Base-by-base conservation (phyloP, 2,797 vertebrate species). In the Sebastes umbrosus region DNA sequence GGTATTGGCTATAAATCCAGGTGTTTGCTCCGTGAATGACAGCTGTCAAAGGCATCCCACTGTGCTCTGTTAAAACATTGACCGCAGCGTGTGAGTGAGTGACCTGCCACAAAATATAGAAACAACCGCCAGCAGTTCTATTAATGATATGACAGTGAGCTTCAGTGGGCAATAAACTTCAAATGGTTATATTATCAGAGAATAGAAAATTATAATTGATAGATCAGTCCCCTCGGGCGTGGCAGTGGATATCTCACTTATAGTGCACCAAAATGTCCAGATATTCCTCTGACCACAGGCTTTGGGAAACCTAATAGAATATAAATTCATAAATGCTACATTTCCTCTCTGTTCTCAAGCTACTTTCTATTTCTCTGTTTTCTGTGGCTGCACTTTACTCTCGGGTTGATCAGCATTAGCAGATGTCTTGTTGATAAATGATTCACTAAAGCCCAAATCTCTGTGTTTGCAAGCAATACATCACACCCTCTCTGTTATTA, bases 381-480 rank as follows among this genome's bases (percentile, higher is more conserved):
- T 55, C 20, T 67, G 52, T 60, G 5, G 70, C 66, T 69, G 25
- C 4, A 16, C 62, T 73, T 79, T 58, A 52, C 14, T 79, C 43
- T 70, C 55, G 10, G 29, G 10, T 32, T 63, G 54, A 79, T 86
- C 69, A 77, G 25, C 59, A 77, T 83, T 67, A 72, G 58, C 36
- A 77, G 69, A 80, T 73, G 66, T 74, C 71, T 69, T 59, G 57
- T 60, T 86, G 79, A 85, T 77, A 65, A 85, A 88, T 84, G 63
- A 66, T 58, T 73, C 32, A 70, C 78, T 27, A 29, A 73, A 59
- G 43, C 36, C 29, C 54, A 77, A 54, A 83, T 88, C 34, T 84
- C 59, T 31, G 16, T 79, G 70, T 76, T 76, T 75, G 46, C 58
- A 27, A 63, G 25, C 10, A 27, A 65, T 73, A 39, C 60, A 73